Percentiles rank a stretch among this genome's conserved stretches.
Evolutionary conservation across 2,113 vertebrate species (phyloP).

Genomic region (Indri indri): DNA sequence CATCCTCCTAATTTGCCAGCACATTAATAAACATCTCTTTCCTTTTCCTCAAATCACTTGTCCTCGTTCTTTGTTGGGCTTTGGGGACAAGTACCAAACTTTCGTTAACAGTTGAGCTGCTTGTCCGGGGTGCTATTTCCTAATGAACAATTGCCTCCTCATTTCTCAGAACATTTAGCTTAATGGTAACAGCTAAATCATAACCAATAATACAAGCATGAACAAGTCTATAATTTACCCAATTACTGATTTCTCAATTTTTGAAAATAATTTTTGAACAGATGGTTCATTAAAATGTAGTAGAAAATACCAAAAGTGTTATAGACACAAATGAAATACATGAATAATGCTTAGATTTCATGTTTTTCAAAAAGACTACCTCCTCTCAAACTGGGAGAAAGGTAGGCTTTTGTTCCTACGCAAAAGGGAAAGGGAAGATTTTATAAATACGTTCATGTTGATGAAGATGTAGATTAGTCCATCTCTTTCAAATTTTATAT

Average conservation of each 20-base stretch:
- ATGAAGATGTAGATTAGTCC: not conserved
- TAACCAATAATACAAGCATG: not conserved
- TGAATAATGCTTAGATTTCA: not conserved
- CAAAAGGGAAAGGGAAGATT: not conserved
- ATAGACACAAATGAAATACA: not conserved
- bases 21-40: too few species aligned
- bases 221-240: not conserved
- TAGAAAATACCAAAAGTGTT: constrained; percentile 45
- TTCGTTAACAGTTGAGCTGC: too few species aligned
- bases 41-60: too few species aligned
- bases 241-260: constrained; percentile 15
- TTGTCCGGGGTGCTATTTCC: fast-evolving
- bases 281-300: constrained; percentile 57
- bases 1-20: too few species aligned
- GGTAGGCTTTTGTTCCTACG: not conserved
- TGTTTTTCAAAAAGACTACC: not conserved
- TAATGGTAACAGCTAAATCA: not conserved
- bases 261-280: constrained; percentile 46
- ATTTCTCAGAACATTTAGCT: not conserved
- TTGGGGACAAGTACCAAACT: too few species aligned
- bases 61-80: too few species aligned
- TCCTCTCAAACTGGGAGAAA: not conserved
- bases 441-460: not conserved
- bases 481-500: not conserved
- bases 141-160: not conserved